Percentiles rank a stretch among this genome's conserved stretches.
phyloP scores from a whole-genome alignment of 2,888 invertebrate species.

The Nephrocerus scutellatus region DNA sequence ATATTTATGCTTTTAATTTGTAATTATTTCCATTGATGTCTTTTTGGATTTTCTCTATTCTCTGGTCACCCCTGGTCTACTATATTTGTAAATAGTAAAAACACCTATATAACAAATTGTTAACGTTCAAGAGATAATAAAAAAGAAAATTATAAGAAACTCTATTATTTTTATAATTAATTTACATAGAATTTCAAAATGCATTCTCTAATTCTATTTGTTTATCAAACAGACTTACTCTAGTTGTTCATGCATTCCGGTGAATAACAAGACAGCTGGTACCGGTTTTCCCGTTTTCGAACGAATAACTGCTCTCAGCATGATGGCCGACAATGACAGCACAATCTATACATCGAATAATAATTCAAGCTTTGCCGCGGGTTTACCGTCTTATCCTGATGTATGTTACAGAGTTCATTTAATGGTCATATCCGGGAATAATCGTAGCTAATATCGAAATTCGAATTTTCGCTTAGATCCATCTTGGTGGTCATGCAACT shows the following conservation, averaged over 20 bases:
- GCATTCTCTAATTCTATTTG: too few relatives aligned
- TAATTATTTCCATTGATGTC: too few relatives aligned
- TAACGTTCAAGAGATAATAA: too few relatives aligned
- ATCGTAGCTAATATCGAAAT: neutral
- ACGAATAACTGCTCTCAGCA: conserved; percentile 26
- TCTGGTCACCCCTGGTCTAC: too few relatives aligned
- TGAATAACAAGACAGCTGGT: conserved; percentile 20
- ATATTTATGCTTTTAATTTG: too few relatives aligned
- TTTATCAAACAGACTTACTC: conserved; percentile 31
- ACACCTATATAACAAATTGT: too few relatives aligned
- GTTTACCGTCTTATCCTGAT: conserved; percentile 18
- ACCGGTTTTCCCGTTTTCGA: conserved; percentile 28
- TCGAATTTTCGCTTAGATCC: conserved; percentile 18
- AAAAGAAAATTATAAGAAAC: too few relatives aligned
- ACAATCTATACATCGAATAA: neutral
- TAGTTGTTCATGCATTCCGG: conserved; percentile 39
- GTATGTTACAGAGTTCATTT: conserved; percentile 18
- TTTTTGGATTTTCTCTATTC: too few relatives aligned
- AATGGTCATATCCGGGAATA: neutral
- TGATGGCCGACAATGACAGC: neutral
- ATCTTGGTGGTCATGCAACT: conserved; percentile 45
- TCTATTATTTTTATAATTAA: too few relatives aligned
- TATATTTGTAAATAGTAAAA: too few relatives aligned
- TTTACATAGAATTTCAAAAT: too few relatives aligned
- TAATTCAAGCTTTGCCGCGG: conserved; percentile 4